phyloP scores from a whole-genome alignment of 1,140 invertebrate species.

The Centruroides sculpturatus region DNA sequence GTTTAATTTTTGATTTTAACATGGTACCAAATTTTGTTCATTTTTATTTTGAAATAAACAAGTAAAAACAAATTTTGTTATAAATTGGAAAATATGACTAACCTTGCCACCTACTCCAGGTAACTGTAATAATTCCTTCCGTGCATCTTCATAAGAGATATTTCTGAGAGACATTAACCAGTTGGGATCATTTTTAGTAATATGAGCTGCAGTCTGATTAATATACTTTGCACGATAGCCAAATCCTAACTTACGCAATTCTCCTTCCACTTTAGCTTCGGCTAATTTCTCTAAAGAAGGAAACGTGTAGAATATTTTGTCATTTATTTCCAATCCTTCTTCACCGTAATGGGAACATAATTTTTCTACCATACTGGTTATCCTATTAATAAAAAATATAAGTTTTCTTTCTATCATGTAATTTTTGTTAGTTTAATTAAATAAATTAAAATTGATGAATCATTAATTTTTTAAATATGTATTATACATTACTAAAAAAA shows the following conservation, averaged over 20 bases:
- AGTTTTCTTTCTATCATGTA: background rate
- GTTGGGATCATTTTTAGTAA: slow-evolving; percentile 46
- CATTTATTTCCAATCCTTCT: slow-evolving; percentile 50
- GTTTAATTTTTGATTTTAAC: too few relatives aligned
- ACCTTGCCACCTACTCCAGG: slow-evolving; percentile 56
- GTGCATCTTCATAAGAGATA: slow-evolving; percentile 55
- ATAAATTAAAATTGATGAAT: too few relatives aligned
- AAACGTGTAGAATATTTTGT: slow-evolving; percentile 56
- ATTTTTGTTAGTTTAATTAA: too few relatives aligned
- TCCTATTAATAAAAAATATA: slow-evolving; percentile 39
- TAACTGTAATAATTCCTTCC: slow-evolving; percentile 52
- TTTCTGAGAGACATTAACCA: slow-evolving; percentile 56
- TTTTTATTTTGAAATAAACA: too few relatives aligned
- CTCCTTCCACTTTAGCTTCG: slow-evolving; percentile 43
- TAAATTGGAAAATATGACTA: background rate
- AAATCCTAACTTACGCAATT: slow-evolving; percentile 65
- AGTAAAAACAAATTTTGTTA: too few relatives aligned
- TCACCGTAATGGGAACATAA: slow-evolving; percentile 67
- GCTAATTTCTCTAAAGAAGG: slow-evolving; percentile 53
- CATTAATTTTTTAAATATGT: too few relatives aligned
- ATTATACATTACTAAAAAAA: too few relatives aligned
- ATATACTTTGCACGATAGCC: slow-evolving; percentile 86
- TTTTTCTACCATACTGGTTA: slow-evolving; percentile 82
- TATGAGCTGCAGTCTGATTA: slow-evolving; percentile 48
- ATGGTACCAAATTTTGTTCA: too few relatives aligned